phyloP scores from a whole-genome alignment of 2,888 invertebrate genomes.

The Leptopilina myrica region DNA sequence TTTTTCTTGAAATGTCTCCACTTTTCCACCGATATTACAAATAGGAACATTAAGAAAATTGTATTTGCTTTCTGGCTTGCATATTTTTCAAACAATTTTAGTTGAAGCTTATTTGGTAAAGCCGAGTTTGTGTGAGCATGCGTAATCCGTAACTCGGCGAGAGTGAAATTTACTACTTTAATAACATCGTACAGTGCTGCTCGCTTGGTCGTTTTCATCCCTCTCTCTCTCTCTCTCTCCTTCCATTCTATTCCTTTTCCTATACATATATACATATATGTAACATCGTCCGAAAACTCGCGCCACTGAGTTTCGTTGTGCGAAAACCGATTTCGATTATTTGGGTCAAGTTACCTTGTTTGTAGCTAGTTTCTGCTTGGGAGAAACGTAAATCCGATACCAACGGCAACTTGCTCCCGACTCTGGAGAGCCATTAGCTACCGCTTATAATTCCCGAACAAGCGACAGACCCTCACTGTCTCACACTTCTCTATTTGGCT shows the following conservation, averaged over 20 bases:
- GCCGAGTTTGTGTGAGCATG: constrained; percentile 46
- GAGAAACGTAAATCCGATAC: constrained; percentile 58
- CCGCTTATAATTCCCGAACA: constrained; percentile 30
- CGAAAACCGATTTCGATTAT: constrained; percentile 63
- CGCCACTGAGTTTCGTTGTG: constrained; percentile 52
- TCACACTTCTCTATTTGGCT: not conserved
- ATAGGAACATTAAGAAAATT: constrained; percentile 18
- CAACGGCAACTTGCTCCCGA: constrained; percentile 31
- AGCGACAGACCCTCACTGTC: constrained; percentile 19
- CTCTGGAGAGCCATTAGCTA: constrained; percentile 35
- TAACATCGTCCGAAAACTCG: constrained; percentile 55
- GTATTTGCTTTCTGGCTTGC: not conserved
- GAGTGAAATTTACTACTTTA: constrained; percentile 70
- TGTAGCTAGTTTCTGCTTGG: constrained; percentile 52
- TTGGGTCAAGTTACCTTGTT: constrained; percentile 61
- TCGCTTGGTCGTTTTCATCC: constrained; percentile 14
- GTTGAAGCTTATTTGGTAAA: constrained; percentile 34
- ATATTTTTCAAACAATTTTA: constrained; percentile 32
- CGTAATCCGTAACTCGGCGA: constrained; percentile 63
- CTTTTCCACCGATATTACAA: constrained; percentile 26
- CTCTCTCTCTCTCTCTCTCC: constrained; percentile 22
- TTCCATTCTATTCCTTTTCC: not conserved
- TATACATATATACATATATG: constrained; percentile 29
- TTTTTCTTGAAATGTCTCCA: constrained; percentile 28
- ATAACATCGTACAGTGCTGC: constrained; percentile 59